Evolutionary conservation across 2,888 invertebrate species (phyloP).

Genomic region (Sinhomidia bicolor): DNA sequence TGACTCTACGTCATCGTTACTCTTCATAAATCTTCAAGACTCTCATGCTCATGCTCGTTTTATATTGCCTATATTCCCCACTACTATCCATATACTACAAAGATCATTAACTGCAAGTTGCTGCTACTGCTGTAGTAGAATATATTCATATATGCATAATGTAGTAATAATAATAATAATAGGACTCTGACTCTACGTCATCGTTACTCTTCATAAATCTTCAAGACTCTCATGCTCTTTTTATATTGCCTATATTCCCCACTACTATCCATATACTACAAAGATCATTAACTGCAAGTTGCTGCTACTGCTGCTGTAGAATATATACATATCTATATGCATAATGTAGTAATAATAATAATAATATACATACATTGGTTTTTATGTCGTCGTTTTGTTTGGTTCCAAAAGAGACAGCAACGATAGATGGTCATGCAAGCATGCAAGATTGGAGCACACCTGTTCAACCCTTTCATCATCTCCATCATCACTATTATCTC

Average conservation of each 20-base stretch:
- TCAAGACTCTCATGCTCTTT: background rate
- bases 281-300: too few relatives aligned
- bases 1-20: conserved; percentile 28
- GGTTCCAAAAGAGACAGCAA: background rate
- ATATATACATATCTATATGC: too few relatives aligned
- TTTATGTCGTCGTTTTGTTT: background rate
- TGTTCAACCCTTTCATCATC: conserved; percentile 66
- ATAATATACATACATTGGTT: background rate
- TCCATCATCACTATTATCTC: conserved; percentile 50
- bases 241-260: background rate
- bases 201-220: conserved; percentile 51
- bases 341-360: too few relatives aligned
- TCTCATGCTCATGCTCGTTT: background rate
- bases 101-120: too few relatives aligned
- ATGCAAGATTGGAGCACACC: conserved; percentile 51
- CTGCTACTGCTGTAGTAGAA: too few relatives aligned
- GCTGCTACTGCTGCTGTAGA: too few relatives aligned
- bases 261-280: too few relatives aligned
- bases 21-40: conserved; percentile 41
- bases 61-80: background rate
- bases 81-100: too few relatives aligned
- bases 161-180: too few relatives aligned
- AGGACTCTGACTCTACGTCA: conserved; percentile 23
- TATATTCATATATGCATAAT: too few relatives aligned
- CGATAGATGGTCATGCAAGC: conserved; percentile 10